These are phyloP conservation scores for Cydia fagiglandana DNA, from an alignment of 1,140 invertebrate genomes.

Conservation along the genomic window DNA sequence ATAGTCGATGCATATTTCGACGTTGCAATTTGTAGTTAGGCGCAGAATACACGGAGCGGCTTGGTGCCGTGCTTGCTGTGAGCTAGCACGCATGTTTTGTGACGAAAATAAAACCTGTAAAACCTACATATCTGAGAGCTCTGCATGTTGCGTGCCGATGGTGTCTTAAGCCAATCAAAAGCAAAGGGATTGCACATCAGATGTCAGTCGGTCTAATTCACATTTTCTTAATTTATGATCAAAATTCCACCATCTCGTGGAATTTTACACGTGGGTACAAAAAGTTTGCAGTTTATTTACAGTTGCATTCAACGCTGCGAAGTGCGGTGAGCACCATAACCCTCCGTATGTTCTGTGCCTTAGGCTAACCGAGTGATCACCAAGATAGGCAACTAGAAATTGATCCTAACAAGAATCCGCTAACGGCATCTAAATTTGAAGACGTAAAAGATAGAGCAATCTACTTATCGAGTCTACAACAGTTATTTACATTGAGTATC, in stretches of 20 bases:
- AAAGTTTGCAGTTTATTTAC: not conserved
- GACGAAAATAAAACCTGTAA: too few species aligned
- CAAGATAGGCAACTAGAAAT: slow-evolving; percentile 32
- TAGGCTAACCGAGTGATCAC: slow-evolving; percentile 32
- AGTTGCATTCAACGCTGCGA: not conserved
- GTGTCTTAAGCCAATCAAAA: not conserved
- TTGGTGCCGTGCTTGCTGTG: not conserved
- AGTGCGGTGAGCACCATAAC: not conserved
- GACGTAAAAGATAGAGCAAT: slow-evolving; percentile 42
- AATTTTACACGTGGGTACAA: not conserved
- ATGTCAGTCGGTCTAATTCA: not conserved
- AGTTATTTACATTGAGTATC: slow-evolving; percentile 48
- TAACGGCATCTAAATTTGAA: slow-evolving; percentile 47
- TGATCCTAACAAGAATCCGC: slow-evolving; percentile 36
- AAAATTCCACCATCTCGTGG: too few species aligned
- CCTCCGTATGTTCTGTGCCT: not conserved
- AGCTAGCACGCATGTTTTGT: not conserved
- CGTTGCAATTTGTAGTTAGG: slow-evolving; percentile 37
- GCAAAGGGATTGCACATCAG: not conserved
- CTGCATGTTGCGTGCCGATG: too few species aligned
- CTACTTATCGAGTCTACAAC: slow-evolving; percentile 46
- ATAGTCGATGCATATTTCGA: slow-evolving; percentile 38
- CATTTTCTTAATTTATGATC: not conserved
- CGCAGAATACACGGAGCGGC: not conserved
- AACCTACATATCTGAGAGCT: too few species aligned